Conservation (phyloP, 2,797 vertebrate genomes). For the Neosalanx taihuensis region DNA sequence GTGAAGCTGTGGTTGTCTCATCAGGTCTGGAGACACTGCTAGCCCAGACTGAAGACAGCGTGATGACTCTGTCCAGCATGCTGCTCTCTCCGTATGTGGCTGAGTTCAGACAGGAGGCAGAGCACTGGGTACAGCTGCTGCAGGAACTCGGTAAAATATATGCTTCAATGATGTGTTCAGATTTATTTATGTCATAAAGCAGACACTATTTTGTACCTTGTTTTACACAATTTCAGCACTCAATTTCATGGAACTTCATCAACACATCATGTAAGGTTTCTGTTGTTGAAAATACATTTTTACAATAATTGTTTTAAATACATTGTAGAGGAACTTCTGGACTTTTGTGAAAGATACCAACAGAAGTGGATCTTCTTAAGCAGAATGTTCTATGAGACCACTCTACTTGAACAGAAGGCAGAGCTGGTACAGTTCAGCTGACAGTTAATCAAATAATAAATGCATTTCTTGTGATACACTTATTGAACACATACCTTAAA, state of each 20-base stretch:
- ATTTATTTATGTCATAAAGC: neutral
- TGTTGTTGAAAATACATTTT: too few species aligned
- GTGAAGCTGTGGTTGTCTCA: neutral
- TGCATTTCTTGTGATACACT: too few species aligned
- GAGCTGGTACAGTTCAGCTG: conserved; percentile 67
- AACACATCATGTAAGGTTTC: neutral
- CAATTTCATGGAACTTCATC: neutral
- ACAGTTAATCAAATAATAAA: too few species aligned
- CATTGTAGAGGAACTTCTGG: conserved; percentile 67
- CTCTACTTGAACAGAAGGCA: conserved; percentile 48
- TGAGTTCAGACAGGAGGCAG: conserved; percentile 62
- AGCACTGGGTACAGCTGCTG: conserved; percentile 69
- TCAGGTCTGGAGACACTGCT: conserved; percentile 70
- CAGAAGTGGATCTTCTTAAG: conserved; percentile 79
- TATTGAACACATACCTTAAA: too few species aligned
- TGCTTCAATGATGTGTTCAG: too few species aligned
- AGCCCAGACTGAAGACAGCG: conserved; percentile 69
- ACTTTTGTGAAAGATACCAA: conserved; percentile 77
- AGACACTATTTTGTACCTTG: too few species aligned
- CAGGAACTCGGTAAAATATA: conserved; percentile 69
- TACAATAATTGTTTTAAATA: conserved; percentile 7
- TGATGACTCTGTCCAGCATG: conserved; percentile 73
- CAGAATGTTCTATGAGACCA: conserved; percentile 71
- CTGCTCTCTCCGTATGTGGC: conserved; percentile 62
- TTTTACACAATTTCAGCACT: neutral